Conservation (phyloP, 2,888 invertebrate species). For the Eupithecia insigniata region DNA sequence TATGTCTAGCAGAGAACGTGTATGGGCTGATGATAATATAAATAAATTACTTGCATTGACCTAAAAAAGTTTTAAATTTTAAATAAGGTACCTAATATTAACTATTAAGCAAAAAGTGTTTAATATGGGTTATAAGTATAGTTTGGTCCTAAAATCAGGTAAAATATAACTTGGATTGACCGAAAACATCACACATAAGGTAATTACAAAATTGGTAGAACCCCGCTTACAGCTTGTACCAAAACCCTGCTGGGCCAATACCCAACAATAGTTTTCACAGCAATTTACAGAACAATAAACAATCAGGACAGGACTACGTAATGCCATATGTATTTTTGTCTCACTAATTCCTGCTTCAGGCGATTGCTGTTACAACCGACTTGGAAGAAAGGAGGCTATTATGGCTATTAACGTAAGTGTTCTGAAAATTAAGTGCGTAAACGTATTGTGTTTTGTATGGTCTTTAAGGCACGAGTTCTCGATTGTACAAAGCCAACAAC, state of each 20-base stretch:
- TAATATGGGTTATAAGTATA: too few relatives aligned
- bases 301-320: conserved; percentile 58
- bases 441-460: conserved; percentile 6
- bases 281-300: conserved; percentile 71
- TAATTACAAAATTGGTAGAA: neutral
- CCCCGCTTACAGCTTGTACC: conserved; percentile 21
- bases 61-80: too few relatives aligned
- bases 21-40: too few relatives aligned
- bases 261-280: conserved; percentile 63
- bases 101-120: too few relatives aligned
- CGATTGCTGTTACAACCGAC: conserved; percentile 19
- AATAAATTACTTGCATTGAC: too few relatives aligned
- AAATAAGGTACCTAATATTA: too few relatives aligned
- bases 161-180: too few relatives aligned
- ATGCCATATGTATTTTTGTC: conserved; percentile 71
- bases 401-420: conserved; percentile 1
- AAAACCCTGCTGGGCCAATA: conserved; percentile 37
- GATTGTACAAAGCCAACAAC: neutral
- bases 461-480: neutral
- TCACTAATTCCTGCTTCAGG: conserved; percentile 62
- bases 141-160: too few relatives aligned
- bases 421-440: conserved; percentile 6
- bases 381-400: conserved; percentile 16
- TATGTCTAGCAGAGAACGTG: too few relatives aligned
- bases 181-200: too few relatives aligned